Percentiles rank a stretch among this genome's conserved stretches.
Evolutionary conservation across 2,888 invertebrate species (phyloP).

Genomic region (Chrysotoxum bicinctum): DNA sequence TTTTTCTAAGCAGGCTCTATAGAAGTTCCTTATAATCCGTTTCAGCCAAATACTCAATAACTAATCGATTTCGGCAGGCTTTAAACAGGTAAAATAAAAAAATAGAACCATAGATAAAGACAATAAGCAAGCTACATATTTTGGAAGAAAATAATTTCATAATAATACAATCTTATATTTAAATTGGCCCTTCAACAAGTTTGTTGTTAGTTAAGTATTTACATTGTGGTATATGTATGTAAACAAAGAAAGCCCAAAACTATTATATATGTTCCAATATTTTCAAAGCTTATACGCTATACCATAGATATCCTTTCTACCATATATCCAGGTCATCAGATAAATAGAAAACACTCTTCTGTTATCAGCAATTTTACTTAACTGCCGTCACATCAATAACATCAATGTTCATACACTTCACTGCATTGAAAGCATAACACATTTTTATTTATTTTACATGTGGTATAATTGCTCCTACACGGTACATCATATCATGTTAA

Average conservation of each 20-base stretch:
- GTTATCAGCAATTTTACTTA: neutral
- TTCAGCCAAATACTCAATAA: too few species aligned
- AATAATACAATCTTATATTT: too few species aligned
- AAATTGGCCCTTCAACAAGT: too few species aligned
- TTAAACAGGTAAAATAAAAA: too few species aligned
- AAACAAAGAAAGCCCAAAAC: neutral
- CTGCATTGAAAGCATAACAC: neutral
- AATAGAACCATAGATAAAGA: too few species aligned
- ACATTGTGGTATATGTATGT: too few species aligned
- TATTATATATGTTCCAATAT: neutral
- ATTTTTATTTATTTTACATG: neutral
- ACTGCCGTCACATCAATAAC: neutral
- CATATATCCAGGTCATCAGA: constrained; percentile 6
- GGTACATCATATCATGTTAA: neutral
- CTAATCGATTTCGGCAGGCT: too few species aligned
- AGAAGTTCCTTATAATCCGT: too few species aligned
- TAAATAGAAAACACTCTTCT: neutral
- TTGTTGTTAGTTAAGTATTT: too few species aligned
- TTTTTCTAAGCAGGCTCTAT: too few species aligned
- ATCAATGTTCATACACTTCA: neutral
- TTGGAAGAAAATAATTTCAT: too few species aligned
- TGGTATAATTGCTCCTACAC: neutral
- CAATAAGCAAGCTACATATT: too few species aligned
- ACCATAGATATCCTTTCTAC: neutral
- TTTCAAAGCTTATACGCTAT: neutral